Evolutionary conservation across 1,140 invertebrate genomes (phyloP).

Genomic region (Diuraphis noxia): DNA sequence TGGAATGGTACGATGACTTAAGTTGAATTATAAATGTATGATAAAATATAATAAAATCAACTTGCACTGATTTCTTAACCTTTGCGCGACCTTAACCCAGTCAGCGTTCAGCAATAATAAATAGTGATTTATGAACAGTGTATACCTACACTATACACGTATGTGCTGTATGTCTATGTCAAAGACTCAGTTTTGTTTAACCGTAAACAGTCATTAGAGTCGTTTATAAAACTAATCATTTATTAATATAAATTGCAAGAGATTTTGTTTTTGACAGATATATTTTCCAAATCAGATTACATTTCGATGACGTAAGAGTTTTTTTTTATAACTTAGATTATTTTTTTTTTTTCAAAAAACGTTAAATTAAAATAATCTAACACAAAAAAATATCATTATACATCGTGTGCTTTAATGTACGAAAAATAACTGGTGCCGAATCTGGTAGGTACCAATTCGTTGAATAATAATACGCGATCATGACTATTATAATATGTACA

Average conservation of each 20-base stretch:
- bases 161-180: background rate
- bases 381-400: background rate
- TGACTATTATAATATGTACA: background rate
- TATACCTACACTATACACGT: background rate
- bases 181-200: background rate
- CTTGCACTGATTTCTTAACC: slow-evolving; percentile 22
- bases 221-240: background rate
- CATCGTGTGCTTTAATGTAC: background rate
- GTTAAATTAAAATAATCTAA: background rate
- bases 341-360: background rate
- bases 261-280: slow-evolving; percentile 13
- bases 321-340: background rate
- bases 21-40: background rate
- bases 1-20: background rate
- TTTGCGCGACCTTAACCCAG: slow-evolving; percentile 20
- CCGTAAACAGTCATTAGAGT: background rate
- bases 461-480: background rate
- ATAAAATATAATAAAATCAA: background rate
- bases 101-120: slow-evolving; percentile 16
- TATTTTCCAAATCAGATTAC: background rate
- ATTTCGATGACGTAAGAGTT: background rate
- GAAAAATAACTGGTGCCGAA: background rate
- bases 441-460: background rate
- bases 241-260: background rate
- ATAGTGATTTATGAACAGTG: slow-evolving; percentile 18